These are phyloP conservation scores for Lethenteron camtschaticum DNA, from an alignment of 2,113 vertebrate species.

Conservation along the genomic window DNA sequence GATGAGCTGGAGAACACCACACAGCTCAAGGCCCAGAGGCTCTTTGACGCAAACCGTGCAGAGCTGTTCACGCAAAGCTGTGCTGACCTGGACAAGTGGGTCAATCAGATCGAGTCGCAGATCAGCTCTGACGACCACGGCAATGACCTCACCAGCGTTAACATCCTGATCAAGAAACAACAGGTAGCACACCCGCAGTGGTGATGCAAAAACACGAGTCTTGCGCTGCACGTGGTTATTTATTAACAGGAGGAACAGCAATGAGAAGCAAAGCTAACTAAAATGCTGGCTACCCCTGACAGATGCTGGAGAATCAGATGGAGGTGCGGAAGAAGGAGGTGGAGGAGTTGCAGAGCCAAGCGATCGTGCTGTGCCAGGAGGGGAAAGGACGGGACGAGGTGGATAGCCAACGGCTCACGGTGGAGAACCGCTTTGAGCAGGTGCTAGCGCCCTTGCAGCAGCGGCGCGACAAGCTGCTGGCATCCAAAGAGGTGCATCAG, in stretches of 20 bases:
- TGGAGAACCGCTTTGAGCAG: slow-evolving; percentile 62
- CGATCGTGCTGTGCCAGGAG: slow-evolving; percentile 57
- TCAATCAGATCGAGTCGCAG: slow-evolving; percentile 63
- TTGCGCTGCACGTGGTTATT: no score
- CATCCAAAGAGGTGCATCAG: slow-evolving; percentile 77
- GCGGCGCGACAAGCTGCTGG: slow-evolving; percentile 54
- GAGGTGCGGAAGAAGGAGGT: slow-evolving; percentile 83
- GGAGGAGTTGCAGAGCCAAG: slow-evolving; percentile 71
- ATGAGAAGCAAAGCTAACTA: no score
- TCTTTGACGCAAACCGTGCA: slow-evolving; percentile 88
- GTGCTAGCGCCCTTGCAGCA: slow-evolving; percentile 49
- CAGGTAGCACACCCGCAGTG: slow-evolving; percentile 32
- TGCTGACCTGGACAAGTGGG: slow-evolving; percentile 74
- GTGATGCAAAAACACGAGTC: no score
- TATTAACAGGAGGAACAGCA: no score
- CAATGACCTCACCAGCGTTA: slow-evolving; percentile 88
- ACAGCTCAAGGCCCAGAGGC: slow-evolving; percentile 78
- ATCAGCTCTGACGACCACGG: slow-evolving; percentile 82
- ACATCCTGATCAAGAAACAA: slow-evolving; percentile 84
- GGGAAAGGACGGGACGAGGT: slow-evolving; percentile 59
- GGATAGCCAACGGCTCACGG: slow-evolving; percentile 42
- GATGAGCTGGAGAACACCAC: slow-evolving; percentile 69
- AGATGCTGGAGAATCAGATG: slow-evolving; percentile 97
- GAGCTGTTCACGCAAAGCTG: slow-evolving; percentile 95
- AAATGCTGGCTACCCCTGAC: slow-evolving; percentile 7